Base-by-base conservation (phyloP, 2,113 vertebrate species). In the Aptenodytes forsteri region DNA sequence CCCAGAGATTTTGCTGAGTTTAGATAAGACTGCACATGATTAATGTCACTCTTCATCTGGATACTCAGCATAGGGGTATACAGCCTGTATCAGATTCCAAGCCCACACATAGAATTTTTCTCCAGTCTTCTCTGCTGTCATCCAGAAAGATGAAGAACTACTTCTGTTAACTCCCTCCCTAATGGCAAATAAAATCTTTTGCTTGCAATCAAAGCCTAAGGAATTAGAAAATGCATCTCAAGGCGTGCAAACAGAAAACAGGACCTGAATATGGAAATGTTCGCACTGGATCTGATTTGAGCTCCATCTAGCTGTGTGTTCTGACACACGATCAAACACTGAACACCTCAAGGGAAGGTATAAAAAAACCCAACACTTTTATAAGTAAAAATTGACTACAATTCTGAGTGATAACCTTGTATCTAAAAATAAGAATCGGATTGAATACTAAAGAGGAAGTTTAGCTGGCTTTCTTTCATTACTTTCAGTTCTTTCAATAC, bases 1-100 rank as follows among this genome's bases (percentile, higher is more conserved):
- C 83, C 16, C 47, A 83, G 42, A 81, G 62, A 89, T 93, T 93
- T 81, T 90, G 47, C 52, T 71, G 81, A 86, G 80, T 81, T 93
- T 87, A 95, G 69, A 75, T 79, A 92, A 97, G 90, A 71, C 52
- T 86, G 38, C 20, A 59, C 59, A 89, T 96, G 80, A 93, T 92
- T 87, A 91, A 92, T 89, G 83, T 92, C 83, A 76, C 64, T 90
- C 42, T 90, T 93, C 72, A 71, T 11, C 30, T 61, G 26, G 23
- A 49, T 96, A 61, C 19, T 71, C 52, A 46, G 38, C 0, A 3
- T 82, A 59, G 65, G 54, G 10, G 7, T 84, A 67, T 67, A 64
- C 5, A 69, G 72, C 14, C 30, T 89, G 26, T 38, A 76, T 89
- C 65, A 34, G 34, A 75, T 91, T 95, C 69, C n/a, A 84, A 90